Percentiles rank a stretch among this genome's conserved stretches.
Evolutionary conservation across 2,113 vertebrate genomes (phyloP).

Genomic region (Oncorhynchus mykiss): DNA sequence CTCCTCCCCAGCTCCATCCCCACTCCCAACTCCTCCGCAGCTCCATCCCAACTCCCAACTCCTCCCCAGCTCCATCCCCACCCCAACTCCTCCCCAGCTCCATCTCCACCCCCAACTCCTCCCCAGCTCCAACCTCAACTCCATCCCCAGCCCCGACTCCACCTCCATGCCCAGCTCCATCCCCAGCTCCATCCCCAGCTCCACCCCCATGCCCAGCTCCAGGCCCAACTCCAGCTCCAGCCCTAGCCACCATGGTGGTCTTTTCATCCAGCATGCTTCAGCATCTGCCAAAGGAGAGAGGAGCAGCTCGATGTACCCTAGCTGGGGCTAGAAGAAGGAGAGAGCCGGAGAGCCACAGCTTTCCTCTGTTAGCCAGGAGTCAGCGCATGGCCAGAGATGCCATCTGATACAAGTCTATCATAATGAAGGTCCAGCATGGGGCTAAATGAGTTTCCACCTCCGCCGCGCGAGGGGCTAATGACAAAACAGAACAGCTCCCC

Average conservation of each 20-base stretch:
- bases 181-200: too few relatives aligned
- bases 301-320: conserved; percentile 50
- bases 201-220: too few relatives aligned
- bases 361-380: conserved; percentile 75
- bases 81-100: too few relatives aligned
- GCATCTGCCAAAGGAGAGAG: conserved; percentile 81
- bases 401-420: conserved; percentile 98
- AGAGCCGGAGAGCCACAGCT: conserved; percentile 65
- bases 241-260: conserved; percentile 69
- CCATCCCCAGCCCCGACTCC: too few relatives aligned
- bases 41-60: too few relatives aligned
- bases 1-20: too few relatives aligned
- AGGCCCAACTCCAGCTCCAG: conserved; percentile 12
- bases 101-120: conserved; percentile 46
- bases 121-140: too few relatives aligned
- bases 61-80: too few relatives aligned
- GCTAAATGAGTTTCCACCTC: conserved; percentile 97
- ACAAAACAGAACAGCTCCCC: conserved; percentile 84
- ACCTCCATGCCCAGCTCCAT: too few relatives aligned
- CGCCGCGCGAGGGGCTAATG: conserved; percentile 96
- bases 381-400: conserved; percentile 82
- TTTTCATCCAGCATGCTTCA: conserved; percentile 77
- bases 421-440: conserved; percentile 99
- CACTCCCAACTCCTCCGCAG: too few relatives aligned
- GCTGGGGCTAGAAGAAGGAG: conserved; percentile 75